These are phyloP conservation scores for Andrena trimmerana DNA, from an alignment of 2,888 invertebrate genomes.

Conservation along the genomic window DNA sequence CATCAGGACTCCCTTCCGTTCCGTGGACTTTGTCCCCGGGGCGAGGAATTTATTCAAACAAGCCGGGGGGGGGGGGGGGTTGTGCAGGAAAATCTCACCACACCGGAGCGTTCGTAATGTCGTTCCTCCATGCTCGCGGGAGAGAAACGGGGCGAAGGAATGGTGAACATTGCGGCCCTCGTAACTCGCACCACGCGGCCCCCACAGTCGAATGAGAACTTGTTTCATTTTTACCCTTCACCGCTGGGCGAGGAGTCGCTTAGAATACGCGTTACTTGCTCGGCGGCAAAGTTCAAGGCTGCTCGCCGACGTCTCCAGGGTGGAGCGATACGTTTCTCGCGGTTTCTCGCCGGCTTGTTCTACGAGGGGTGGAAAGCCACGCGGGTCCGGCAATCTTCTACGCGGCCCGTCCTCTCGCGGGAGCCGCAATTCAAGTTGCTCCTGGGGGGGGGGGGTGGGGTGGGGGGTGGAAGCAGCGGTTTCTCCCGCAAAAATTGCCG, in stretches of 20 bases:
- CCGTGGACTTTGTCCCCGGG: neutral
- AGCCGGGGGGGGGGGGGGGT: neutral
- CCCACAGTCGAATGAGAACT: too few species aligned
- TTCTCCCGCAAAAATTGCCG: conserved; percentile 66
- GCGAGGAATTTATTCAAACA: conserved; percentile 23
- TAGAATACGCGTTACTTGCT: neutral
- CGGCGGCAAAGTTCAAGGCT: conserved; percentile 54
- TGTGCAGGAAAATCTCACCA: too few species aligned
- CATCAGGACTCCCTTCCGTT: neutral
- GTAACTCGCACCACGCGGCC: too few species aligned
- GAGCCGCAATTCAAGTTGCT: conserved; percentile 64
- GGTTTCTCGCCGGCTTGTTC: conserved; percentile 21
- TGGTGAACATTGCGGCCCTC: neutral
- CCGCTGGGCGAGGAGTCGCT: neutral
- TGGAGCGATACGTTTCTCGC: conserved; percentile 45
- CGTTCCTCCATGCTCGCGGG: neutral
- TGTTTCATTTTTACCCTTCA: too few species aligned
- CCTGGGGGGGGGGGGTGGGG: conserved; percentile 16
- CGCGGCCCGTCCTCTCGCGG: conserved; percentile 55
- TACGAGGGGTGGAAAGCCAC: conserved; percentile 3
- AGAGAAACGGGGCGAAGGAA: neutral
- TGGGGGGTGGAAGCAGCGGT: conserved; percentile 58
- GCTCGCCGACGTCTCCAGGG: conserved; percentile 31
- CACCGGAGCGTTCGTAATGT: neutral
- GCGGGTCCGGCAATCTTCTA: conserved; percentile 15